phyloP scores from a whole-genome alignment of 2,888 invertebrate genomes.

The Hetaerina titia region DNA sequence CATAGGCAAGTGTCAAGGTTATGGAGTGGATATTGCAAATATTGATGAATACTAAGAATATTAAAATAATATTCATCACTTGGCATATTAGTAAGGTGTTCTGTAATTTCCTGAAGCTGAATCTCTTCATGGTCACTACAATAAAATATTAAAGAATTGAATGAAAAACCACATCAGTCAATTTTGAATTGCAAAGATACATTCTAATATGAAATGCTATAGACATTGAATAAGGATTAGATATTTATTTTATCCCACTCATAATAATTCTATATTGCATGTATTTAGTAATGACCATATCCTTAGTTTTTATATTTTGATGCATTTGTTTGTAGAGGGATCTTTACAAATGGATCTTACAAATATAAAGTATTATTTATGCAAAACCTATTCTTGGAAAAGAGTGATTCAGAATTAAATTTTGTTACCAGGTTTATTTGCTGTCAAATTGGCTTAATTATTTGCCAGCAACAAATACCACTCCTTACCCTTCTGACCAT shows the following conservation, averaged over 20 bases:
- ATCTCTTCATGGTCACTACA: neutral
- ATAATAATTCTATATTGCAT: neutral
- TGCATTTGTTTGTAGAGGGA: neutral
- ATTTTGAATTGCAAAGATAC: neutral
- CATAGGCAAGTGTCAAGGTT: constrained; percentile 66
- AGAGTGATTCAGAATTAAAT: neutral
- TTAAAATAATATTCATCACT: neutral
- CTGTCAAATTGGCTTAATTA: neutral
- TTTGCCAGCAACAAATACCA: constrained; percentile 53
- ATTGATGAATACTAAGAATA: constrained; percentile 8
- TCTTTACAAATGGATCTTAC: neutral
- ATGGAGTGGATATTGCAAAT: constrained; percentile 59
- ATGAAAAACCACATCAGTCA: neutral
- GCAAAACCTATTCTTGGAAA: neutral
- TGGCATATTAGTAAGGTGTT: neutral
- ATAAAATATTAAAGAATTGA: neutral
- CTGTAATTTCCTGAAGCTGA: neutral
- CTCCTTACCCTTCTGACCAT: constrained; percentile 67
- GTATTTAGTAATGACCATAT: neutral
- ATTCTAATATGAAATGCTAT: neutral
- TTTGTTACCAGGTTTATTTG: neutral
- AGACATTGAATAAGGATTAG: neutral
- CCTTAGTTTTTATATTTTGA: neutral
- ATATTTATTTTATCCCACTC: neutral
- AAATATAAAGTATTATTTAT: neutral